Evolutionary conservation across 2,797 vertebrate genomes (phyloP), one percentile per base, ranked within the genome.

Genomic region (Lepus townsendii): DNA sequence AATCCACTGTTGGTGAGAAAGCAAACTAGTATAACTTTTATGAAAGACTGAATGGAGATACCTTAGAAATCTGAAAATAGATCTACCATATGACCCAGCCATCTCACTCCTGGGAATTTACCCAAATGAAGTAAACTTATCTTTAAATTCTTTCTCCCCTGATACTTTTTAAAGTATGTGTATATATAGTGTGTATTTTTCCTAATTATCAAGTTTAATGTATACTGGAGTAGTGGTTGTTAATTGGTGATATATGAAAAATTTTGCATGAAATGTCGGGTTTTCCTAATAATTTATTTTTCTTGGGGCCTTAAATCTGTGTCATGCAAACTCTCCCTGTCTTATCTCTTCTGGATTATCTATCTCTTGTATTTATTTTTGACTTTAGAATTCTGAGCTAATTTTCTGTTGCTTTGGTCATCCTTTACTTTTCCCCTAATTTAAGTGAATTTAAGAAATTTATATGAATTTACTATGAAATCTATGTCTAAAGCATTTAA

Each of bases 391-490:
- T 75, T 90, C 82, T 57, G 20, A 89, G 63, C 69, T 82, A 13
- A n/a, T 93, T 88, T 93, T 89, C 32, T 68, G 24, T 35, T 57
- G 3, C 57, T 85, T 92, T 88, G 47, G 16, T 88, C 38, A 72
- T 1, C 27, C 11, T 95, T 52, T 12, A 22, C 10, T 9, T 89
- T 92, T 66, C 27, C 65, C 7, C 30, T 10, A 72, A 11, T 72
- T 87, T 71, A 38, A 87, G 54, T 80, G 52, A 75, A 82, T 62
- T 90, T 50, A 82, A 52, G 62, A 57, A 57, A 60, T 19, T 93
- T 80, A 32, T 52, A 47, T 78, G 24, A 77, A 77, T 38, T 89
- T 83, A 83, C 89, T 63, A 68, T 94, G 47, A 93, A 83, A 89
- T 77, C 32, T 94, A 1, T 72, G 30, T 72, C 12, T 80, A 62